Base-by-base conservation (phyloP, 2,888 invertebrate genomes). In the Tenthredo livida region DNA sequence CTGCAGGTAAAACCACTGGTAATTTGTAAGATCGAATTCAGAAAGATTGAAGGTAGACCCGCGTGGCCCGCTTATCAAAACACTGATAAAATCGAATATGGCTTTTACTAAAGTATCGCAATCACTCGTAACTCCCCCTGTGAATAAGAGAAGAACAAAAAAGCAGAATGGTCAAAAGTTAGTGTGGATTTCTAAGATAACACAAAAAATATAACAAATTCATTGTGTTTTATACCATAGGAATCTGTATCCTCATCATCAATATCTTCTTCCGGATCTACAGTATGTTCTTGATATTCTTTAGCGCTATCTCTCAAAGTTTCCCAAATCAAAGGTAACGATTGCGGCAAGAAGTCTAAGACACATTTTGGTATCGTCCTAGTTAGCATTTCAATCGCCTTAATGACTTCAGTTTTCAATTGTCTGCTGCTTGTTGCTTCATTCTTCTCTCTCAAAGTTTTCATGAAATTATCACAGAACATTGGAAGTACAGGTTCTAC, bases 301-400 rank as follows among this genome's bases (percentile, higher is more conserved):
- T 95, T 94, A 0, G 95, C 95, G 86, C 95, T 94, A 86, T 95
- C 94, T 40, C 95, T 96, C 5, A 96, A 94, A 54, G 95, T 93
- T 86, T 94, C 94, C 96, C 96, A 96, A 12, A 96, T 94, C 0
- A 95, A 94, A 4, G 95, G 94, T 65, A 96, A 91, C 70, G 96
- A 94, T 84, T 94, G 94, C 15, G 94, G 93, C 88, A 96, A 93
- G 90, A 94, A 95, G 10, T 94, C 94, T 37, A 94, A 92, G 91
- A 96, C 94, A 87, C 94, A 94, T 89, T 94, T 95, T 0, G 95
- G 95, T 90, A 95, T 95, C 87, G 94, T 94, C 85, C 94, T 94
- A 40, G 96, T 94, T 61, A 96, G 90, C 61, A 94, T 93, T 29
- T 95, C 95, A 7, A 96, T 86, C 94, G 94, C 92, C 90, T 94